These are phyloP conservation scores for Drosophila rufa DNA, from an alignment of 1,140 invertebrate species.

Conservation along the genomic window DNA sequence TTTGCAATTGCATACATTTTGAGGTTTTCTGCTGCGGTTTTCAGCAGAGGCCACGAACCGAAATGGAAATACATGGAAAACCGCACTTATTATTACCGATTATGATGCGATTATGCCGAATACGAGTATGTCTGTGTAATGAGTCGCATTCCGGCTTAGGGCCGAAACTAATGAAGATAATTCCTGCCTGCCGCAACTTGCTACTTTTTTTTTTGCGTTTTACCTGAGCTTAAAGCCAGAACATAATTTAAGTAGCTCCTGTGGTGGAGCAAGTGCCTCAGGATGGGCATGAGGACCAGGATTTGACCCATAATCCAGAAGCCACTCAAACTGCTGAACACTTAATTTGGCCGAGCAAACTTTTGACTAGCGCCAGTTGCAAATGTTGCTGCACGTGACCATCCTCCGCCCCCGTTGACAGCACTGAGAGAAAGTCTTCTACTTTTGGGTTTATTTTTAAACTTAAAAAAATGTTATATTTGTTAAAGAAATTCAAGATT, in stretches of 20 bases:
- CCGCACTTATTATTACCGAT: conserved; percentile 69
- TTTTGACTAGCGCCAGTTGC: conserved; percentile 60
- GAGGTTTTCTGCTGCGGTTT: conserved; percentile 68
- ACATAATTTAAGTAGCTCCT: conserved; percentile 42
- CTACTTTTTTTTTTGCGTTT: not conserved
- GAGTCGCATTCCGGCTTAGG: conserved; percentile 47
- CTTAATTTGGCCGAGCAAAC: conserved; percentile 66
- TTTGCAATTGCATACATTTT: conserved; percentile 65
- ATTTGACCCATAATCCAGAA: conserved; percentile 47
- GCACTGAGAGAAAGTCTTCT: not conserved
- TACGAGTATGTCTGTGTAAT: conserved; percentile 28
- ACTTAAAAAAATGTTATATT: not conserved
- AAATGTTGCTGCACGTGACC: conserved; percentile 59
- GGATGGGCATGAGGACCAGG: not conserved
- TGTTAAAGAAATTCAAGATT: not conserved
- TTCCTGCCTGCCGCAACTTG: conserved; percentile 8
- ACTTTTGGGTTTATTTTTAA: not conserved
- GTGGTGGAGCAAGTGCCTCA: not conserved
- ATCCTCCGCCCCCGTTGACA: conserved; percentile 7
- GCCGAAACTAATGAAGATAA: conserved; percentile 5
- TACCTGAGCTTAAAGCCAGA: conserved; percentile 35
- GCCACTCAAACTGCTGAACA: conserved; percentile 59
- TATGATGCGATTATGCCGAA: conserved; percentile 56
- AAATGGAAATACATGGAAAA: conserved; percentile 46
- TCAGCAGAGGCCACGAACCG: conserved; percentile 18